Conservation (phyloP, 1,140 invertebrate species). For the Triops longicaudatus region DNA sequence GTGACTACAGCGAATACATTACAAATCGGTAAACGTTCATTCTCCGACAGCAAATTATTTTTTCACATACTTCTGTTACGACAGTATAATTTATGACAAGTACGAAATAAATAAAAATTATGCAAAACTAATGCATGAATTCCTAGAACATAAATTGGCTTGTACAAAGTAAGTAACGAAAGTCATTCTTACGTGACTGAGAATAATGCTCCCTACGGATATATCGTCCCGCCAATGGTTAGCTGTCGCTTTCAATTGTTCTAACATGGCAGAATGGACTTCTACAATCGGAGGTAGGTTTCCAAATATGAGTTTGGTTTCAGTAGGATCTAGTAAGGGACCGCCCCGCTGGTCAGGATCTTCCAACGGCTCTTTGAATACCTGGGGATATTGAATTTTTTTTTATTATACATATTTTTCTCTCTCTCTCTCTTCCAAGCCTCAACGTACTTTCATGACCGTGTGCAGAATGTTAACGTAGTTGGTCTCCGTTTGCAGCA, state of each 20-base stretch:
- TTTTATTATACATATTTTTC: background rate
- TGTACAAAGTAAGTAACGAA: background rate
- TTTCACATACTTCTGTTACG: background rate
- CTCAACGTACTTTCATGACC: slow-evolving; percentile 61
- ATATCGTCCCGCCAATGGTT: slow-evolving; percentile 72
- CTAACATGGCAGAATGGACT: slow-evolving; percentile 74
- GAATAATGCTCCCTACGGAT: slow-evolving; percentile 76
- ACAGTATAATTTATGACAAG: slow-evolving; percentile 1
- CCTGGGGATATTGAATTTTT: slow-evolving; percentile 45
- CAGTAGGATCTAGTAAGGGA: slow-evolving; percentile 75
- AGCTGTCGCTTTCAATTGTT: slow-evolving; percentile 60
- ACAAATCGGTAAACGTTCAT: slow-evolving; percentile 30
- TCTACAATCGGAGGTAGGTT: slow-evolving; percentile 90
- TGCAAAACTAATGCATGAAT: background rate
- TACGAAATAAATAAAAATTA: background rate
- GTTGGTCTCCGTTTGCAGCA: slow-evolving; percentile 92
- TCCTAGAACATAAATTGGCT: background rate
- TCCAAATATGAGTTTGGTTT: slow-evolving; percentile 92
- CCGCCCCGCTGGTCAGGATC: slow-evolving; percentile 64
- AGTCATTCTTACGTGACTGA: slow-evolving; percentile 57
- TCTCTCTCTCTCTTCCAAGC: background rate
- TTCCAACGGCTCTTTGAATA: slow-evolving; percentile 89
- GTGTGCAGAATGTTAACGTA: slow-evolving; percentile 91
- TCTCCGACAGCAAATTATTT: background rate
- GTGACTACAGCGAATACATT: slow-evolving; percentile 21